These are phyloP conservation scores for Bombus confusus DNA, from an alignment of 1,140 invertebrate genomes.

Conservation along the genomic window DNA sequence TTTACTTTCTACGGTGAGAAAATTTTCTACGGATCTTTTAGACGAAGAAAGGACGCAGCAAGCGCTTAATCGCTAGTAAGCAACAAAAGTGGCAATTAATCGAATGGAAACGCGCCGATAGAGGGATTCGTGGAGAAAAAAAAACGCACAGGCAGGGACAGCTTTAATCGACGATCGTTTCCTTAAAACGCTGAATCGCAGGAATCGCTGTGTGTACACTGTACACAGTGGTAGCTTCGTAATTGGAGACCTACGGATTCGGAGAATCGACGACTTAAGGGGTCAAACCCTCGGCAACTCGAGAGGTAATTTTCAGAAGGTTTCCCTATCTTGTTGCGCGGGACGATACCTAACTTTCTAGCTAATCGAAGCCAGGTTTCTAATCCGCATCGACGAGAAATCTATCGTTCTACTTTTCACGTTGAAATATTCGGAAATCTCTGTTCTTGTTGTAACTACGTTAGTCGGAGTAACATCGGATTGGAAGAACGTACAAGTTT, in stretches of 20 bases:
- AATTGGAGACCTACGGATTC: slow-evolving; percentile 48
- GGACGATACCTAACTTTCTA: slow-evolving; percentile 24
- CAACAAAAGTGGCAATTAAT: slow-evolving; percentile 10
- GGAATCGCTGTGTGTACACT: neutral
- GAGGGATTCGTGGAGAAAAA: neutral
- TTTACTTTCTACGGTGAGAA: too few species aligned
- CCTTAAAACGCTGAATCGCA: slow-evolving; percentile 14
- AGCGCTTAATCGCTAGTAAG: neutral
- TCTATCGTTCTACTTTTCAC: neutral
- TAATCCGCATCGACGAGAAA: neutral
- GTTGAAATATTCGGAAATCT: neutral
- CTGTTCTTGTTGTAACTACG: neutral
- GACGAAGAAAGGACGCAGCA: neutral
- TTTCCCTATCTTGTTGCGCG: slow-evolving; percentile 58
- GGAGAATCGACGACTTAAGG: slow-evolving; percentile 53
- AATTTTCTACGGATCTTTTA: too few species aligned
- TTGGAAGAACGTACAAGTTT: neutral
- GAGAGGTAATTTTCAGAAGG: slow-evolving; percentile 53
- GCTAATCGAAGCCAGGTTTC: neutral
- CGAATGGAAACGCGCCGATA: neutral
- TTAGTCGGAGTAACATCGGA: neutral
- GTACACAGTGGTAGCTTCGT: slow-evolving; percentile 11
- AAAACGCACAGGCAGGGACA: neutral
- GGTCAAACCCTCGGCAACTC: slow-evolving; percentile 52
- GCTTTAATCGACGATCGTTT: slow-evolving; percentile 32